phyloP scores from a whole-genome alignment of 2,113 vertebrate genomes.

The Hypocryptadius cinnamomeus region DNA sequence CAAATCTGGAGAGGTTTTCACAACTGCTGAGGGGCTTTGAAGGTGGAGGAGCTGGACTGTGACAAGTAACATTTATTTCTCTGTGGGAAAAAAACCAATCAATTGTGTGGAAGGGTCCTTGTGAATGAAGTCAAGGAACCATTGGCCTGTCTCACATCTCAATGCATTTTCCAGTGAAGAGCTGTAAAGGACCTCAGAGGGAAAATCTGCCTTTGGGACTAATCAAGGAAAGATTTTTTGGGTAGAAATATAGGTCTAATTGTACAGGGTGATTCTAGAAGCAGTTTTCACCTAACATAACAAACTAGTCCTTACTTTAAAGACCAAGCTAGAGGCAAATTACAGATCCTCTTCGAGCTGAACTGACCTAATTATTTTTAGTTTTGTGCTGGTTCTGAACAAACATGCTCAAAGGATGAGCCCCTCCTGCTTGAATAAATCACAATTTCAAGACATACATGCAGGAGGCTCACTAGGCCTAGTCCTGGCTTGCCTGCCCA shows the following conservation, averaged over 20 bases:
- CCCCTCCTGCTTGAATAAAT: neutral
- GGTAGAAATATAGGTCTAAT: neutral
- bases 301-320: neutral
- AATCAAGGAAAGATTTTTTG: neutral
- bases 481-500: neutral
- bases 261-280: neutral
- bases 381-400: neutral
- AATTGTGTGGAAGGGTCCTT: neutral
- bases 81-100: neutral
- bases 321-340: neutral
- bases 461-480: neutral
- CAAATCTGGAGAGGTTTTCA: neutral
- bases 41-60: neutral
- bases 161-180: neutral
- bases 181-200: neutral
- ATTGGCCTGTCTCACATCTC: neutral
- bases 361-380: conserved; percentile 1
- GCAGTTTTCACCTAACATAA: neutral
- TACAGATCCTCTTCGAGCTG: neutral
- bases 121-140: neutral
- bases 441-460: neutral
- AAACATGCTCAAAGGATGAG: neutral
- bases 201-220: neutral
- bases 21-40: neutral
- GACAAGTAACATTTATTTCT: neutral